Conservation (phyloP, 2,113 vertebrate species). For the Tinamus guttatus region DNA sequence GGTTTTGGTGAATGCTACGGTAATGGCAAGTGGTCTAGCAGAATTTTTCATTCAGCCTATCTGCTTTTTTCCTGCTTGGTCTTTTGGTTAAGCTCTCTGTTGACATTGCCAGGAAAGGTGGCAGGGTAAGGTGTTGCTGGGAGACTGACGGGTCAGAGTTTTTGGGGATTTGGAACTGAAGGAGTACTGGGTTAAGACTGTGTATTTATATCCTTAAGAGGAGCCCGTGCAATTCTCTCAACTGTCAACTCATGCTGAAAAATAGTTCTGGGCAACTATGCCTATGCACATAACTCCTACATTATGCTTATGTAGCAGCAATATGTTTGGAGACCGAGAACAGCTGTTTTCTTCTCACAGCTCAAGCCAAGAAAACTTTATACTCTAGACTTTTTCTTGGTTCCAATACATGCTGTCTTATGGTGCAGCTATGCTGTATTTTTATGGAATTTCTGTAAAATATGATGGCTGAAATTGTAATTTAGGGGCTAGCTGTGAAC, state of each 20-base stretch:
- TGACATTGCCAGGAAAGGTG: neutral
- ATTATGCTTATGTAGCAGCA: neutral
- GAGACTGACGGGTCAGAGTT: neutral
- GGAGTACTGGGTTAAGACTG: neutral
- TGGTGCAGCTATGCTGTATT: neutral
- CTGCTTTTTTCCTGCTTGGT: neutral
- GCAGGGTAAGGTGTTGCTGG: neutral
- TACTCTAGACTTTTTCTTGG: neutral
- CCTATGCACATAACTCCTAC: fast-evolving
- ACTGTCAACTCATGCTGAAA: neutral
- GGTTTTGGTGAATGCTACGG: neutral
- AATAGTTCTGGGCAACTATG: neutral
- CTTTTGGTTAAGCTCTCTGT: neutral
- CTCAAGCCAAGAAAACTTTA: neutral
- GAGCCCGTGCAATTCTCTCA: neutral
- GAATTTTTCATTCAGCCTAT: neutral
- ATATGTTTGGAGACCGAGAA: neutral
- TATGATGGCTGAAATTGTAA: neutral
- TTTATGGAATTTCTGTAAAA: neutral
- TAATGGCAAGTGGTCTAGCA: neutral
- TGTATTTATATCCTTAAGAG: neutral
- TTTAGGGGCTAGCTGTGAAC: neutral
- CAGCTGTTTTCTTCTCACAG: neutral
- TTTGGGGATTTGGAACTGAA: neutral
- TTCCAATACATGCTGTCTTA: neutral